Evolutionary conservation across 2,888 invertebrate species (phyloP).

Genomic region (Cryptops parisi): DNA sequence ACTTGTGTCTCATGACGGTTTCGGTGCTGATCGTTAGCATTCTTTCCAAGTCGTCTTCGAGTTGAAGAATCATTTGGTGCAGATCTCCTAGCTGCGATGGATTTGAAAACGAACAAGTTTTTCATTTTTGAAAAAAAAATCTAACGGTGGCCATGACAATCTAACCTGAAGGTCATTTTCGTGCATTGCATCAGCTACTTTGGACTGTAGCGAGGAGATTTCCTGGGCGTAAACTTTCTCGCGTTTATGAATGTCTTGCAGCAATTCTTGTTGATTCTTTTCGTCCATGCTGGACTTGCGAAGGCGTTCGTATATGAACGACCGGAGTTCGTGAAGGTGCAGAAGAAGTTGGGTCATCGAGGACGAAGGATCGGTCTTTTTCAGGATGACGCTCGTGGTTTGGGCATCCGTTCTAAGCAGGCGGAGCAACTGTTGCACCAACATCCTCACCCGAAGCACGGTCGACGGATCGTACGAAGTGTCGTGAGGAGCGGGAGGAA

Average conservation of each 20-base stretch:
- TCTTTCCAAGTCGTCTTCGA: slow-evolving; percentile 9
- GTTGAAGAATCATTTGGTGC: background rate
- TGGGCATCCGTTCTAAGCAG: background rate
- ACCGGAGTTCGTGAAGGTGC: background rate
- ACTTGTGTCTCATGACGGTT: background rate
- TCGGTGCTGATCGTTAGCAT: slow-evolving; percentile 1
- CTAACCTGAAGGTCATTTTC: background rate
- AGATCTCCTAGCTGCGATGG: background rate
- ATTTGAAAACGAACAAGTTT: background rate
- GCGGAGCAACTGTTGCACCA: background rate
- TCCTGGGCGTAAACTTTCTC: background rate
- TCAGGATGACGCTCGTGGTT: background rate
- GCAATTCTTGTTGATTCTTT: background rate
- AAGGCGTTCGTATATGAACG: background rate
- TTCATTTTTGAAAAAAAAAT: background rate
- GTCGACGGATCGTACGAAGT: background rate
- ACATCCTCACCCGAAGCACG: background rate
- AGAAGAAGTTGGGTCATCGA: background rate
- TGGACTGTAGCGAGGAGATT: background rate
- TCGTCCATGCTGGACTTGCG: background rate
- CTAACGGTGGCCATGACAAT: no score
- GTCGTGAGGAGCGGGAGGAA: background rate
- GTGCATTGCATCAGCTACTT: background rate
- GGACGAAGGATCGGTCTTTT: background rate
- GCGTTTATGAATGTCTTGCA: background rate